Evolutionary conservation across 2,113 vertebrate species (phyloP).

Genomic region (Carollia perspicillata): DNA sequence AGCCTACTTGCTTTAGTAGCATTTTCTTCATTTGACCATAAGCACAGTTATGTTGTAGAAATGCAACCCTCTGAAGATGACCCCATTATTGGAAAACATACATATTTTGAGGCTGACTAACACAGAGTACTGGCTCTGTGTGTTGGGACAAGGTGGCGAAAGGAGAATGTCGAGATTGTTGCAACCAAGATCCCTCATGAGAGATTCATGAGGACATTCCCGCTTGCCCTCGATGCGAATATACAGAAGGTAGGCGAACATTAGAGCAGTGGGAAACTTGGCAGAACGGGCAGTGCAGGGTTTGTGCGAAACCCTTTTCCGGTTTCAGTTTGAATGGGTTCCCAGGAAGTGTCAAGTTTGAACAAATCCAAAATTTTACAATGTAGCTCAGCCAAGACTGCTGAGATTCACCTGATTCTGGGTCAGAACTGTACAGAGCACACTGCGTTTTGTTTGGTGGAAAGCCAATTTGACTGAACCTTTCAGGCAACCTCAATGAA

Average conservation of each 20-base stretch:
- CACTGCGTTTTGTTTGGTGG: constrained; percentile 74
- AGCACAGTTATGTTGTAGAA: constrained; percentile 27
- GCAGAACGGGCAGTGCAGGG: constrained; percentile 70
- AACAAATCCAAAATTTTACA: constrained; percentile 81
- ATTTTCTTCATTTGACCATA: constrained; percentile 16
- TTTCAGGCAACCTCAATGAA: constrained; percentile 74
- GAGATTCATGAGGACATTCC: constrained; percentile 79
- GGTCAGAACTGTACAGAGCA: constrained; percentile 78
- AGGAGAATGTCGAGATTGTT: constrained; percentile 76
- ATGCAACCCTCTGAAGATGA: constrained; percentile 60
- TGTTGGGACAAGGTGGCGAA: constrained; percentile 65
- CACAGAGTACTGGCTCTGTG: constrained; percentile 38
- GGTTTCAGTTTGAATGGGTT: constrained; percentile 80
- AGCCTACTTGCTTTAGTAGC: not conserved
- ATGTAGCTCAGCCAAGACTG: constrained; percentile 74
- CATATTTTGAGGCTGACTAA: constrained; percentile 43
- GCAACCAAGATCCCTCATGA: constrained; percentile 73
- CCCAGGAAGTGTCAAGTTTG: constrained; percentile 79
- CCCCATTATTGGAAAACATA: constrained; percentile 54
- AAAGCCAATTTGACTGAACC: constrained; percentile 67
- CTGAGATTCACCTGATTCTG: constrained; percentile 80
- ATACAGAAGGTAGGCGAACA: constrained; percentile 75
- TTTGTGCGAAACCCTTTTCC: constrained; percentile 79
- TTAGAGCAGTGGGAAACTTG: constrained; percentile 77
- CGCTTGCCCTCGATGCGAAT: constrained; percentile 72